Conservation (phyloP, 2,888 invertebrate species). For the Zygaena filipendulae region DNA sequence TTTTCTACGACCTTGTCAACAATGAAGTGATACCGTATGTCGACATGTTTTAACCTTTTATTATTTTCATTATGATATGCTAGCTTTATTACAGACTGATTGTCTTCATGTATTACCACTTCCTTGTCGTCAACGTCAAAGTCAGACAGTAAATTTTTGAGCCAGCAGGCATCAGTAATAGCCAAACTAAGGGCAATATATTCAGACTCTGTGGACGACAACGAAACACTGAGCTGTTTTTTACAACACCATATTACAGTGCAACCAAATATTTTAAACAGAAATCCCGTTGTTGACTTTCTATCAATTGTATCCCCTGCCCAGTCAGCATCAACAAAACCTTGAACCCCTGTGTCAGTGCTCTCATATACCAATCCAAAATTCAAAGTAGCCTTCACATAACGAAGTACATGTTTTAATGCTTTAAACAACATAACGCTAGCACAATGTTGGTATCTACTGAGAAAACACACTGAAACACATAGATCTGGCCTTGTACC, state of each 20-base stretch:
- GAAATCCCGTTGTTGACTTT: slow-evolving; percentile 19
- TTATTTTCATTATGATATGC: slow-evolving; percentile 7
- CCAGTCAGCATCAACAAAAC: too few relatives aligned
- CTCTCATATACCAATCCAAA: too few relatives aligned
- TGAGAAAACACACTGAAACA: slow-evolving; percentile 10
- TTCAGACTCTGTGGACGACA: slow-evolving; percentile 21
- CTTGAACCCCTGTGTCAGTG: too few relatives aligned
- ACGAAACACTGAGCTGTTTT: slow-evolving; percentile 17
- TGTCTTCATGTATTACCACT: slow-evolving; percentile 11
- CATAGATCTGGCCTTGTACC: slow-evolving; percentile 18
- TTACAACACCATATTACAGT: slow-evolving; percentile 17
- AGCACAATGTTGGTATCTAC: slow-evolving; percentile 13
- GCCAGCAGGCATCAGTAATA: slow-evolving; percentile 15
- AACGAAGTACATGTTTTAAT: slow-evolving; percentile 11
- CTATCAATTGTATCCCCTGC: too few relatives aligned
- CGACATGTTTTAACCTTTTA: slow-evolving; percentile 12
- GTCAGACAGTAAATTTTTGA: slow-evolving; percentile 9
- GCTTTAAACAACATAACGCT: slow-evolving; percentile 7
- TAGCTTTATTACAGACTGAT: slow-evolving; percentile 9
- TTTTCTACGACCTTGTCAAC: neutral
- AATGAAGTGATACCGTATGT: slow-evolving; percentile 9
- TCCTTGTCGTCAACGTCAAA: slow-evolving; percentile 6
- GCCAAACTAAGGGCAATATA: slow-evolving; percentile 19
- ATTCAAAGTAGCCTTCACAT: too few relatives aligned
- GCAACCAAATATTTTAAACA: slow-evolving; percentile 15